These are phyloP conservation scores for Melanostoma mellinum DNA, from an alignment of 2,888 invertebrate species.

Conservation along the genomic window DNA sequence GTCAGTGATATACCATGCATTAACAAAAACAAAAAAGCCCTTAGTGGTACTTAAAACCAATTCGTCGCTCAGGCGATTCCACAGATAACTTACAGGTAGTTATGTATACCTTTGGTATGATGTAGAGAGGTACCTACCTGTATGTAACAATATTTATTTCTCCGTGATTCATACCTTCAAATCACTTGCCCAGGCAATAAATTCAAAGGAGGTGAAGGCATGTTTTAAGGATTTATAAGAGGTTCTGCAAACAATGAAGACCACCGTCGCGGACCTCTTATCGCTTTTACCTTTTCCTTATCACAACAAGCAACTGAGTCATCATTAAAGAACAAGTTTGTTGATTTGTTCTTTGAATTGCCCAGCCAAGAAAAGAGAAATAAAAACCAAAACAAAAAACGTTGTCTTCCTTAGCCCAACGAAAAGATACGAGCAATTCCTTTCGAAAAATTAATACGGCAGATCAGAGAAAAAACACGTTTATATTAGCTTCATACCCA, in stretches of 20 bases:
- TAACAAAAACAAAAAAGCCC: slow-evolving; percentile 30
- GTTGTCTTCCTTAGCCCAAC: slow-evolving; percentile 40
- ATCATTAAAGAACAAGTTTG: slow-evolving; percentile 63
- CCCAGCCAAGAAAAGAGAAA: slow-evolving; percentile 19
- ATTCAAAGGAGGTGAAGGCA: slow-evolving; percentile 4
- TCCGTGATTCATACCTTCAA: slow-evolving; percentile 53
- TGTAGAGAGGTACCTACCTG: slow-evolving; percentile 8
- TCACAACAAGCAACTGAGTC: slow-evolving; percentile 71
- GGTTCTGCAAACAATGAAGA: slow-evolving; percentile 66
- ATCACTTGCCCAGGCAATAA: slow-evolving; percentile 43
- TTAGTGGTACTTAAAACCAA: slow-evolving; percentile 68
- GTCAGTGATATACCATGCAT: slow-evolving; percentile 13
- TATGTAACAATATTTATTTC: neutral
- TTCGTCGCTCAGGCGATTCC: slow-evolving; percentile 54
- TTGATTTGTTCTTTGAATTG: slow-evolving; percentile 56
- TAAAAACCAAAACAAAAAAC: slow-evolving; percentile 11
- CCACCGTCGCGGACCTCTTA: slow-evolving; percentile 63
- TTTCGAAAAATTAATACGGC: slow-evolving; percentile 54
- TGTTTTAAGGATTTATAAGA: slow-evolving; percentile 41
- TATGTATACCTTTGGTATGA: neutral
- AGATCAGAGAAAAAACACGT: slow-evolving; percentile 62
- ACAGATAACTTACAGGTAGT: slow-evolving; percentile 65
- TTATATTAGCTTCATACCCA: slow-evolving; percentile 17
- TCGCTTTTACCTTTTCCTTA: slow-evolving; percentile 63
- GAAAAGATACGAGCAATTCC: slow-evolving; percentile 10